Conservation (phyloP, 2,888 invertebrate genomes). For the Apamea crenata region DNA sequence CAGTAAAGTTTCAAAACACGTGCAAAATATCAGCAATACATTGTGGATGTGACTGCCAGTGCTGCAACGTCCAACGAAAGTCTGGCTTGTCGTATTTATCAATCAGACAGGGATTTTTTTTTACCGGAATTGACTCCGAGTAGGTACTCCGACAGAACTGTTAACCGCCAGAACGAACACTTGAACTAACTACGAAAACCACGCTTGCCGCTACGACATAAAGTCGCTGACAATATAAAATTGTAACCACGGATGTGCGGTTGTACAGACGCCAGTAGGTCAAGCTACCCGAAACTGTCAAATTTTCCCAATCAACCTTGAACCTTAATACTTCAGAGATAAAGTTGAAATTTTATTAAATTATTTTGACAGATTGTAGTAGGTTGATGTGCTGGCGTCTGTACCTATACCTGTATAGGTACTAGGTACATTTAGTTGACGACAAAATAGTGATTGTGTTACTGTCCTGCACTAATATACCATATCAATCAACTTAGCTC, state of each 20-base stretch:
- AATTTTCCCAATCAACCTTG: too few species aligned
- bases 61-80: background rate
- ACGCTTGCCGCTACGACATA: background rate
- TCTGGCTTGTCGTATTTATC: background rate
- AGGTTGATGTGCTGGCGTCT: too few species aligned
- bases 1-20: background rate
- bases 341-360: too few species aligned
- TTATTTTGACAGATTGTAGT: too few species aligned
- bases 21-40: background rate
- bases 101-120: background rate
- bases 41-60: background rate
- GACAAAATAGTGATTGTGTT: background rate
- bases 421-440: background rate
- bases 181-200: background rate
- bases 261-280: too few species aligned
- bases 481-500: background rate
- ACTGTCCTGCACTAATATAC: background rate
- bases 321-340: too few species aligned
- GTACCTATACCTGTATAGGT: too few species aligned
- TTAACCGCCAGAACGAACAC: background rate
- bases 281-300: too few species aligned
- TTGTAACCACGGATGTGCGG: background rate
- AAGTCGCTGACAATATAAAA: background rate
- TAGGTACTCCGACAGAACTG: background rate
- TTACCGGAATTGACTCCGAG: background rate